Base-by-base conservation (phyloP, 2,888 invertebrate species). In the Melanargia galathea region DNA sequence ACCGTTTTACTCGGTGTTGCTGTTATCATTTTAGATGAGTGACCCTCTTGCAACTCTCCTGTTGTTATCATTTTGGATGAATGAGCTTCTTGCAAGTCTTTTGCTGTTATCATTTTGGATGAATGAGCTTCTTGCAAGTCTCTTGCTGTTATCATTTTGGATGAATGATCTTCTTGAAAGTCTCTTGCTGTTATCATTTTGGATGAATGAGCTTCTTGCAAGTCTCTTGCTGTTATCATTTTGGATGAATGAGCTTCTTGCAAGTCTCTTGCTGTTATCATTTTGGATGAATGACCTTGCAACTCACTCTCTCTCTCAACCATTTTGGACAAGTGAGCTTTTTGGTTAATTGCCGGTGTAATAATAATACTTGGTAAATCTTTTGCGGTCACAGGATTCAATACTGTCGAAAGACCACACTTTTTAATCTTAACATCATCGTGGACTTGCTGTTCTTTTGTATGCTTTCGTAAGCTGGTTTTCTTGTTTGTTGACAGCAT, bases 401-500 rank as follows among this genome's bases (percentile, higher is more conserved):
- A 69, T 0, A 78, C 75, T 2, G 65, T 86, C 82, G 26, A 89
- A 90, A 90, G 60, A 0, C 75, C 80, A 10, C 84, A 81, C 70
- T 82, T 86, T 65, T 83, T 86, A 0, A 87, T 64, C 55, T 80
- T 79, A 0, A 77, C 73, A 30, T 30, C 1, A 30, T 73, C 67
- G 0, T 80, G 82, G 58, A 82, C 73, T 5, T 84, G 79, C 1
- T 73, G 73, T 59, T 78, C 83, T 11, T 79, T 75, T 70, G 83
- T 86, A 38, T 77, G 77, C 71, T 87, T 89, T 71, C 87, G 90
- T 0, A 82, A 80, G 45, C 84, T 86, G 62, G 85, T 87, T 0
- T 84, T 79, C 71, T 89, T 91, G 60, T 83, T 88, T 0, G 88
- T 89, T 1, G 91, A 90, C 0, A 90, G 63, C 24, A 91, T 68